These are phyloP conservation scores for Enteromius afrohamiltoni DNA, from an alignment of 2,797 vertebrate genomes.

Conservation along the genomic window DNA sequence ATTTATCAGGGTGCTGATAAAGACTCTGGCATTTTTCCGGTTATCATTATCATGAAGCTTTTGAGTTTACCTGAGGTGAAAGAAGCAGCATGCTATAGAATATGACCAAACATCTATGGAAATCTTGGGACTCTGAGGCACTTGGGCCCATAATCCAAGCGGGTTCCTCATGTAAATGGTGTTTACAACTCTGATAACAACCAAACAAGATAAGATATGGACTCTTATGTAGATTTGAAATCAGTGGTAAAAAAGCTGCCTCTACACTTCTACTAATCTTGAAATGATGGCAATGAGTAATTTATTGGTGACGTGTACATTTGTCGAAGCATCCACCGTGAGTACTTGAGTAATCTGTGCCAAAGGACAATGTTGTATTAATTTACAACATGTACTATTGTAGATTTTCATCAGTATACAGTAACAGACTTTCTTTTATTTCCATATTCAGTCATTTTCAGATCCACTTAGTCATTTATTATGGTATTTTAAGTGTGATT, in stretches of 20 bases:
- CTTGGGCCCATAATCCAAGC: neutral
- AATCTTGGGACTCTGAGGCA: neutral
- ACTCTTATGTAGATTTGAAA: neutral
- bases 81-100: neutral
- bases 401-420: neutral
- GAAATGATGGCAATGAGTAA: constrained; percentile 20
- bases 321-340: neutral
- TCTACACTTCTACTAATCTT: constrained; percentile 1
- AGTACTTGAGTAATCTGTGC: neutral
- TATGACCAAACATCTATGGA: neutral
- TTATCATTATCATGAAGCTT: neutral
- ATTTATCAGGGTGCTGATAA: constrained; percentile 12
- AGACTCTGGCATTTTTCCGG: neutral
- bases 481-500: neutral
- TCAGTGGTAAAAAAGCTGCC: neutral
- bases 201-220: constrained; percentile 14
- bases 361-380: neutral
- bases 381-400: neutral
- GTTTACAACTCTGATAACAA: neutral
- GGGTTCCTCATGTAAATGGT: neutral
- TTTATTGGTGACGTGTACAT: neutral
- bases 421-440: neutral
- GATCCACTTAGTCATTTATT: neutral
- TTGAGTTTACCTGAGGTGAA: constrained; percentile 14
- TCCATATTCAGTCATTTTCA: neutral